Evolutionary conservation across 2,113 vertebrate species (phyloP).

Genomic region (Isichthys henryi): DNA sequence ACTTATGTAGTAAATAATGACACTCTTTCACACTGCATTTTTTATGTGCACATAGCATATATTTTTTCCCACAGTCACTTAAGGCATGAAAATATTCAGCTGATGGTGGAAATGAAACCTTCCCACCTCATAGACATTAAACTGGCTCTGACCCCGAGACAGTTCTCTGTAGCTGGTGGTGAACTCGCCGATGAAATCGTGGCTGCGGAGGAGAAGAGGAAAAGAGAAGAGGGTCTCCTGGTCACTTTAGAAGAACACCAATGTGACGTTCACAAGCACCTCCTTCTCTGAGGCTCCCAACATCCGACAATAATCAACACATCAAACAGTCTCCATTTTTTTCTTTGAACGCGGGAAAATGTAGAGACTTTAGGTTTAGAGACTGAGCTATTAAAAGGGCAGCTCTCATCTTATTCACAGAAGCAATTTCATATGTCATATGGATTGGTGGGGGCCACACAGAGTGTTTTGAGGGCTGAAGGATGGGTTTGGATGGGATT

Average conservation of each 20-base stretch:
- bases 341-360: neutral
- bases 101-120: neutral
- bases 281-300: neutral
- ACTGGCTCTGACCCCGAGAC: constrained; percentile 75
- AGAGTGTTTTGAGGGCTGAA: neutral
- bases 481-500: neutral
- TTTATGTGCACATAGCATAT: neutral
- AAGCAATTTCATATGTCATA: neutral
- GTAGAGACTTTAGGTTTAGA: neutral
- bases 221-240: neutral
- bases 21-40: neutral
- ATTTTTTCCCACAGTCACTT: neutral
- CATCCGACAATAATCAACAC: neutral
- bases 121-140: constrained; percentile 77
- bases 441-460: neutral
- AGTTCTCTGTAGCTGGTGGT: constrained; percentile 81
- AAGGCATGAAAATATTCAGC: neutral
- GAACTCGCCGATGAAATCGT: constrained; percentile 78
- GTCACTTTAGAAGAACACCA: neutral
- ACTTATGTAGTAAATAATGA: neutral
- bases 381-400: neutral
- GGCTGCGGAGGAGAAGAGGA: constrained; percentile 44
- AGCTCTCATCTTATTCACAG: neutral
- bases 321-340: neutral
- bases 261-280: neutral